Conservation (phyloP, 2,113 vertebrate genomes). For the Cairina moschata region DNA sequence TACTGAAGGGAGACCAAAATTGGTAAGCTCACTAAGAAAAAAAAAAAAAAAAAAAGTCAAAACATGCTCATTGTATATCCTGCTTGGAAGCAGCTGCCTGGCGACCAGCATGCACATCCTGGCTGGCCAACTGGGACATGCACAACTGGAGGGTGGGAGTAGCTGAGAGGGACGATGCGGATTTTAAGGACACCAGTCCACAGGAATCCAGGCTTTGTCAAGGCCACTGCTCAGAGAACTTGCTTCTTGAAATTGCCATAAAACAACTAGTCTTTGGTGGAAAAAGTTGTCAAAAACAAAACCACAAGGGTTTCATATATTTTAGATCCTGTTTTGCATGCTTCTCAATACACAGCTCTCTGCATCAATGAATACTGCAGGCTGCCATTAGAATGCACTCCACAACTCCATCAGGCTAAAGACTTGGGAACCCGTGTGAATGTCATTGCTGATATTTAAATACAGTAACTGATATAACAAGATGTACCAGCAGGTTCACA, state of each 20-base stretch:
- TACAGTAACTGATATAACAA: not conserved
- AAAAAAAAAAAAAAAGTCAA: not conserved
- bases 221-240: not conserved
- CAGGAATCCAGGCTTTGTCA: slow-evolving; percentile 30
- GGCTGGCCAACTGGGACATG: not conserved
- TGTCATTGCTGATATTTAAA: not conserved
- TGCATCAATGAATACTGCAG: not conserved
- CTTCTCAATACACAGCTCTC: not conserved
- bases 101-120: not conserved
- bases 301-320: not conserved
- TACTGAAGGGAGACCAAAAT: slow-evolving; percentile 44
- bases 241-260: not conserved
- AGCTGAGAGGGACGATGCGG: not conserved
- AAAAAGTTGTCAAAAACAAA: not conserved
- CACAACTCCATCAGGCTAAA: not conserved
- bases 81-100: slow-evolving; percentile 1
- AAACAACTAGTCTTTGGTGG: not conserved
- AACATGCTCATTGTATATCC: not conserved
- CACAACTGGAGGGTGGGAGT: not conserved
- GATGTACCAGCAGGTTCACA: not conserved
- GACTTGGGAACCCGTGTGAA: not conserved
- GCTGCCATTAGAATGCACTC: not conserved
- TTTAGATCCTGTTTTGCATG: not conserved
- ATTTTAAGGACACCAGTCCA: slow-evolving; percentile 42
- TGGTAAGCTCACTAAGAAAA: not conserved